Evolutionary conservation across 2,888 invertebrate species (phyloP).

Genomic region (Zelleria hepariella): DNA sequence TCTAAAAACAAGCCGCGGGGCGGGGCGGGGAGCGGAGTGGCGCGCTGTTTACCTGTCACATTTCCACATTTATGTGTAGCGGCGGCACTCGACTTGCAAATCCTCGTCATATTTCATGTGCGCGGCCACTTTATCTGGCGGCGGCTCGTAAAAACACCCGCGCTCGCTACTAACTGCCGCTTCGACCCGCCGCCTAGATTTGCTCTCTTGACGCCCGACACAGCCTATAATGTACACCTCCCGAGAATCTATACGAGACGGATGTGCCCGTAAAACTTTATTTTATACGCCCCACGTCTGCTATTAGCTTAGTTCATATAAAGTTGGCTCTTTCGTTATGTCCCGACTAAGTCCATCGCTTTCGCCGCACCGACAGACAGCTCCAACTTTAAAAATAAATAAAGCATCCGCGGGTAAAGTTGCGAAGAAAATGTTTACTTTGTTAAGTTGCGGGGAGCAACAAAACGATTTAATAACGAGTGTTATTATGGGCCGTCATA

Average conservation of each 20-base stretch:
- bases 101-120: constrained; percentile 20
- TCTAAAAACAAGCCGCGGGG: background rate
- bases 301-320: background rate
- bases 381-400: background rate
- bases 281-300: background rate
- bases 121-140: constrained; percentile 10
- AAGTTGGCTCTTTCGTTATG: background rate
- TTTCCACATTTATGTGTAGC: constrained; percentile 18
- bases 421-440: constrained; percentile 2
- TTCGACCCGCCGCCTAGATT: background rate
- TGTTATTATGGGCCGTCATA: constrained; percentile 27
- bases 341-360: background rate
- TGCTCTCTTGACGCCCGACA: background rate
- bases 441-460: constrained; percentile 5
- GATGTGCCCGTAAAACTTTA: background rate
- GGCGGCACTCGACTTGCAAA: constrained; percentile 17
- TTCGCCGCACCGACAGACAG: background rate
- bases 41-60: constrained; percentile 10
- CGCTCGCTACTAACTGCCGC: background rate
- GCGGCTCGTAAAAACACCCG: constrained; percentile 14
- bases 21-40: background rate
- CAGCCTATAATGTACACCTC: background rate
- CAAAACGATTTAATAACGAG: constrained; percentile 1
- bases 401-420: background rate
- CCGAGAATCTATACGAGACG: background rate